These are phyloP conservation scores for Hypothenemus hampei DNA, from an alignment of 1,140 invertebrate genomes.

Conservation along the genomic window DNA sequence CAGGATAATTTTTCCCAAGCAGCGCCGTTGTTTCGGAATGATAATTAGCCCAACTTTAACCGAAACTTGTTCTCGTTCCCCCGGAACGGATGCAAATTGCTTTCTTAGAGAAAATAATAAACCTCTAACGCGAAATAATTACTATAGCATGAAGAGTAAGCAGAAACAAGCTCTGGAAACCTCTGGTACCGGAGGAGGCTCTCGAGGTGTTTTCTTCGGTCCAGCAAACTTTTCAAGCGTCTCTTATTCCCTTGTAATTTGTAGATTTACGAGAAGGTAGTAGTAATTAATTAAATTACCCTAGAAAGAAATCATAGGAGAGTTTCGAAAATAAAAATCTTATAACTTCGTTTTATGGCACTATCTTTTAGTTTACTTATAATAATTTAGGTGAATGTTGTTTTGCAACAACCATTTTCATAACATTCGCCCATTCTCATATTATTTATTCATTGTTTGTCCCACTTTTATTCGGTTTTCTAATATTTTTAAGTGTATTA, in stretches of 20 bases:
- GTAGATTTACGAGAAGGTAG: too few relatives aligned
- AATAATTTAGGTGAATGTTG: too few relatives aligned
- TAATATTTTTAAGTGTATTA: too few relatives aligned
- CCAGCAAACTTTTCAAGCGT: background rate
- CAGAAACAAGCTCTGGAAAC: conserved; percentile 18
- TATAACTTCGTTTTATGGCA: too few relatives aligned
- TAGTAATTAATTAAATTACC: too few relatives aligned
- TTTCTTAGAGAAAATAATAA: conserved; percentile 31
- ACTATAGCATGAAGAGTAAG: conserved; percentile 11
- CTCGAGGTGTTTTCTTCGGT: conserved; percentile 12
- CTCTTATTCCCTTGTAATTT: conserved; percentile 10
- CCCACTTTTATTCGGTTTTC: too few relatives aligned
- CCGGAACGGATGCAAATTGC: conserved; percentile 28
- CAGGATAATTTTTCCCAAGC: conserved; percentile 14
- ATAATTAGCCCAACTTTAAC: conserved; percentile 27
- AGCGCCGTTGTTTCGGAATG: conserved; percentile 14
- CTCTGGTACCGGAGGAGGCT: conserved; percentile 2
- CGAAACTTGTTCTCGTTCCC: conserved; percentile 24
- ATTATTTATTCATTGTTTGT: too few relatives aligned
- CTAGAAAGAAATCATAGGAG: too few relatives aligned
- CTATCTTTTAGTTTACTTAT: too few relatives aligned
- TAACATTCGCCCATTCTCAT: too few relatives aligned
- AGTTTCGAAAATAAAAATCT: too few relatives aligned
- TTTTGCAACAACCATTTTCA: too few relatives aligned
- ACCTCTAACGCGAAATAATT: conserved; percentile 28